Conservation (phyloP, 1,140 invertebrate species). For the Eupeodes corollae region DNA sequence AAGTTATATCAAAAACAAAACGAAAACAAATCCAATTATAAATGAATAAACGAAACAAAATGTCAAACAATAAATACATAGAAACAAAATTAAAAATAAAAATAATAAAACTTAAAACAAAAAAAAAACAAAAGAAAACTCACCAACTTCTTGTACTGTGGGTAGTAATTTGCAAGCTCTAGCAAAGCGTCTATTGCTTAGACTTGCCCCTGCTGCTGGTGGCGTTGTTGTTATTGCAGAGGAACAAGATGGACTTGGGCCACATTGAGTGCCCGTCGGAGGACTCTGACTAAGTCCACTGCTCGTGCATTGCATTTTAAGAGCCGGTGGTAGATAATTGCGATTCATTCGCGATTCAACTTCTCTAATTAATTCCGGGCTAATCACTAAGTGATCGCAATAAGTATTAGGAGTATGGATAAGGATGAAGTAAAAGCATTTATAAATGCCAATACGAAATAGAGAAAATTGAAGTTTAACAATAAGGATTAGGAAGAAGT, state of each 20-base stretch:
- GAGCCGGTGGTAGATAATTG: constrained; percentile 58
- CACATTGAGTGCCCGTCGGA: constrained; percentile 20
- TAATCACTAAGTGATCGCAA: constrained; percentile 52
- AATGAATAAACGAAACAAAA: neutral
- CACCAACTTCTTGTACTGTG: constrained; percentile 46
- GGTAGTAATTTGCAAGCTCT: constrained; percentile 28
- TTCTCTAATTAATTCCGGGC: constrained; percentile 73
- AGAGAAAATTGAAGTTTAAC: too few species aligned
- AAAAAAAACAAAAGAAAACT: constrained; percentile 20
- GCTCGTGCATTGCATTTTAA: constrained; percentile 16
- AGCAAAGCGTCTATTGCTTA: neutral
- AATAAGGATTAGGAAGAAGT: too few species aligned
- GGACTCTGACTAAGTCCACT: neutral
- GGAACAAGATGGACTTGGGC: constrained; percentile 1
- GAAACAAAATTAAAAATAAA: neutral
- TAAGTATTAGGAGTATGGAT: constrained; percentile 15
- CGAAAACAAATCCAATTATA: too few species aligned
- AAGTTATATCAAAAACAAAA: too few species aligned
- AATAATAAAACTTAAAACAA: constrained; percentile 1
- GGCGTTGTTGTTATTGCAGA: neutral
- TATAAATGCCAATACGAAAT: constrained; percentile 4
- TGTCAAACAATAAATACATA: too few species aligned
- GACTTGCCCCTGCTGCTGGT: neutral
- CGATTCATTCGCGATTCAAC: constrained; percentile 81
- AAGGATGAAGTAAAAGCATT: constrained; percentile 1